Percentiles rank a stretch among this genome's conserved stretches.
These are phyloP conservation scores for Montipora sp. DNA, from an alignment of 64 coral and sea anemone species.

Conservation along the genomic window DNA sequence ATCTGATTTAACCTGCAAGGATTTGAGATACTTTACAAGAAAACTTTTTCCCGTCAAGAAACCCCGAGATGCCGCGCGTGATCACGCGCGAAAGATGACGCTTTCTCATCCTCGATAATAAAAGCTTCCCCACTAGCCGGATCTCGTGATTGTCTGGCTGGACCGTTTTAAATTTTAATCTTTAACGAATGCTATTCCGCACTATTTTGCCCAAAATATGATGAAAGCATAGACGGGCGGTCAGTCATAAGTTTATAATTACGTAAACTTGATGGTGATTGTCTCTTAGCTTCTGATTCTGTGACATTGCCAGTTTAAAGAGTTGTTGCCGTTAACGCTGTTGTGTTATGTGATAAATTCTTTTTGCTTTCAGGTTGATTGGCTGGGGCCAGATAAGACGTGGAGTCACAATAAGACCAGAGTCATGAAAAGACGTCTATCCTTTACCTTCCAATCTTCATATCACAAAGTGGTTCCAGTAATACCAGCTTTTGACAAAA, in stretches of 20 bases:
- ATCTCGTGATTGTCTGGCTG: too few relatives aligned
- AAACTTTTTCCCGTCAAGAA: too few relatives aligned
- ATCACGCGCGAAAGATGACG: too few relatives aligned
- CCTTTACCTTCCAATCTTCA: background rate
- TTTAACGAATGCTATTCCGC: too few relatives aligned
- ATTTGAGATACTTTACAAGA: too few relatives aligned
- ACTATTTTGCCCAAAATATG: background rate
- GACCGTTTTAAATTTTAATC: too few relatives aligned
- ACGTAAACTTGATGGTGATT: conserved; percentile 24
- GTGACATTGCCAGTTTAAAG: background rate
- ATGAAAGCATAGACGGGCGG: conserved; percentile 35
- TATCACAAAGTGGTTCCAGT: too few relatives aligned
- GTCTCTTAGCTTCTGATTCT: conserved; percentile 34
- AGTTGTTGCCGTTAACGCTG: background rate
- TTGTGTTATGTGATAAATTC: background rate
- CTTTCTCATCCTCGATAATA: too few relatives aligned
- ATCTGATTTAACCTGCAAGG: too few relatives aligned
- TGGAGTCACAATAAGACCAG: conserved; percentile 96
- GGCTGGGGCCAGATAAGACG: conserved; percentile 98
- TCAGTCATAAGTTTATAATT: conserved; percentile 36
- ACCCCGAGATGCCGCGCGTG: too few relatives aligned
- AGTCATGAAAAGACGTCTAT: conserved; percentile 25
- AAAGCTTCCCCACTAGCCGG: too few relatives aligned
- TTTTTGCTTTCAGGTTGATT: conserved; percentile 78
- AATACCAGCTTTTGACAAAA: too few relatives aligned